Evolutionary conservation across 2,888 invertebrate species (phyloP), one percentile per base, ranked within the genome.

Genomic region (Hydroisotoma schaefferi): DNA sequence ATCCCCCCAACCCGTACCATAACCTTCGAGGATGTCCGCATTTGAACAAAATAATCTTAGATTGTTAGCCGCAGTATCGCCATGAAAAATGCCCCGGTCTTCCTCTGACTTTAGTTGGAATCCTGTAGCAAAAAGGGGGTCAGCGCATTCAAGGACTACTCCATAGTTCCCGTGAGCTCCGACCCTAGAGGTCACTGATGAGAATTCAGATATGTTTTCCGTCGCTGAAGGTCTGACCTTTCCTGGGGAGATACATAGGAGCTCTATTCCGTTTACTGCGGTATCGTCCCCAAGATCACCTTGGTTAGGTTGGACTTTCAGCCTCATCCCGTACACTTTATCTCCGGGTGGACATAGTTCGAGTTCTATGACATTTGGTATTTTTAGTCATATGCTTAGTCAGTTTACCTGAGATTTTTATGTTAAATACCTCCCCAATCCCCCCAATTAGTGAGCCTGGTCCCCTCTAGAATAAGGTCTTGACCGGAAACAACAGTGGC

Each of bases 41-140:
- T 67, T 64, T 15, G 33, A 33, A 27, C 68, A 69, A 49, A 48
- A 55, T 15, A 61, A 27, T 5, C 61, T 15, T 15, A 65, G 37
- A 37, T 69, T 66, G 33, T 66, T 68, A 0, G 61, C 71, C 5
- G 69, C 71, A 12, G 66, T 68, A 38, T 71, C 68, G 38, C 69
- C 71, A 29, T 54, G 61, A 47, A 65, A 55, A 2, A 53, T 20
- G 1, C 61, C 55, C 18, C 63, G 61, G 43, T 49, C 40, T 23
- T 55, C 58, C 53, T 71, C 71, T 0, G 66, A 68, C 6, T 63
- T 40, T 1, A 71, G 37, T 51, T 71, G 69, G 48, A 71, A 71
- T 10, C 71, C 71, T 26, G 66, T 68, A 2, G 63, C 59, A 1
- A 68, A 44, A 8, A 63, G 66, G 18, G 60, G 44, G 44, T 69